Evolutionary conservation across 1,140 invertebrate species (phyloP), one percentile per base, ranked within the genome.

Genomic region (Polypedilum vanderplanki): DNA sequence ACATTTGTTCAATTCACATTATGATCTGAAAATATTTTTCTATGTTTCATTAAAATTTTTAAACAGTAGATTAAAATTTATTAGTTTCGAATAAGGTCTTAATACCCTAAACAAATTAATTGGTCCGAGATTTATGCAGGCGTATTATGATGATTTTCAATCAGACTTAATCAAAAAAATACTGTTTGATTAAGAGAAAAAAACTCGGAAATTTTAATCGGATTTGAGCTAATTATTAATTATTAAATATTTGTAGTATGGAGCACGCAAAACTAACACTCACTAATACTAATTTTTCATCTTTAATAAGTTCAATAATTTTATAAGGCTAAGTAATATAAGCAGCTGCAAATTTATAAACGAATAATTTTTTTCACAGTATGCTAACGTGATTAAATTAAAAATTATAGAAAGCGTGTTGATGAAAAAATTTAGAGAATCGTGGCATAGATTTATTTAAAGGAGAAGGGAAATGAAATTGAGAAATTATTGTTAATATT

Each of bases 221-320:
- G 46, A 57, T 57, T 57, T 57, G 12, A n/a, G 12, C 46, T 57
- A 57, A 57, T 57, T 57, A 57, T 57, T 57, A 57, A 57, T 57
- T 12, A 57, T 12, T 57, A 57, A 4, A 57, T 33, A 33, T 33
- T 33, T 33, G 5, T 3, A 33, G 1, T 33, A 33, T 33, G 24
- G 5, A 33, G 5, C 24, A 33, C 24, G 24, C 24, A 33, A 33
- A 33, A 33, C 24, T 33, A 33, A 33, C 24, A 33, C 24, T 33
- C 24, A 5, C 24, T n/a, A n/a, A 33, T 33, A 33, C 5, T 3
- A 33, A 33, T 33, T 33, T 33, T 5, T 33, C 24, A 57, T 4
- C 12, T n/a, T 15, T 57, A 57, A 46, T 46, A 8, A 46, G 41
- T 15, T 46, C 41, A 46, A 46, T 46, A 15, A 57, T 57, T 57